A percentile compares a stretch with the other conserved stretches of the same genome.
These are phyloP conservation scores for Monomorium pharaonis DNA, from an alignment of 1,140 invertebrate species.

Conservation along the genomic window DNA sequence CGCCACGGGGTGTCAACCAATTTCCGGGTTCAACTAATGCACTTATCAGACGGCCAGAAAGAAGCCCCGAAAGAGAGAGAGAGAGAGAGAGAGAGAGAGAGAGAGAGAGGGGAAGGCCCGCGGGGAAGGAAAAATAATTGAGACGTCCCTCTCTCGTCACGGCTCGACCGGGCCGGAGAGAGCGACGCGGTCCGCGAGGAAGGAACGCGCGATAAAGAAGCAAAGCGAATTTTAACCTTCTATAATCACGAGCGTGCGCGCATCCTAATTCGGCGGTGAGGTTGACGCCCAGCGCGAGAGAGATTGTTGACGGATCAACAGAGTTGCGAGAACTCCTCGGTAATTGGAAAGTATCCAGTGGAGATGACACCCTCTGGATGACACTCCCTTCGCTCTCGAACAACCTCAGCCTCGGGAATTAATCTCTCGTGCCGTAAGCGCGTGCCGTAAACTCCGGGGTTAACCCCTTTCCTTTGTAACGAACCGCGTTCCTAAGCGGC, in stretches of 20 bases:
- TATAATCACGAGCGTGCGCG: constrained; percentile 55
- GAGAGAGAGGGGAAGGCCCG: constrained; percentile 16
- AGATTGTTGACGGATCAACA: constrained; percentile 58
- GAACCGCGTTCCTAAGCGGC: too few species aligned
- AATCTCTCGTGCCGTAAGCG: constrained; percentile 30
- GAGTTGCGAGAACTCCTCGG: constrained; percentile 51
- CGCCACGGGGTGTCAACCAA: constrained; percentile 71
- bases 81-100: too few species aligned
- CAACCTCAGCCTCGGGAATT: constrained; percentile 29
- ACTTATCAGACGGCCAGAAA: constrained; percentile 65
- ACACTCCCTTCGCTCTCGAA: neutral
- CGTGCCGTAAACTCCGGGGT: neutral
- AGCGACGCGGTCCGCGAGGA: constrained; percentile 1
- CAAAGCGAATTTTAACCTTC: constrained; percentile 60
- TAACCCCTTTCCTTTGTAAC: neutral
- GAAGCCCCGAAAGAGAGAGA: too few species aligned
- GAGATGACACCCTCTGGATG: constrained; percentile 44
- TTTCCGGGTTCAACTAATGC: constrained; percentile 73
- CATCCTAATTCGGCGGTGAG: constrained; percentile 64
- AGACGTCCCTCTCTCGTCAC: constrained; percentile 44
- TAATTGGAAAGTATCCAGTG: constrained; percentile 71
- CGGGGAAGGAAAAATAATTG: constrained; percentile 68
- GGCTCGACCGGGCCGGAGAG: constrained; percentile 24
- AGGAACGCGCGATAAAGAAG: constrained; percentile 30
- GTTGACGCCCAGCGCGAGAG: constrained; percentile 18